phyloP scores from a whole-genome alignment of 2,888 invertebrate species.

The Uloborus plumipes region DNA sequence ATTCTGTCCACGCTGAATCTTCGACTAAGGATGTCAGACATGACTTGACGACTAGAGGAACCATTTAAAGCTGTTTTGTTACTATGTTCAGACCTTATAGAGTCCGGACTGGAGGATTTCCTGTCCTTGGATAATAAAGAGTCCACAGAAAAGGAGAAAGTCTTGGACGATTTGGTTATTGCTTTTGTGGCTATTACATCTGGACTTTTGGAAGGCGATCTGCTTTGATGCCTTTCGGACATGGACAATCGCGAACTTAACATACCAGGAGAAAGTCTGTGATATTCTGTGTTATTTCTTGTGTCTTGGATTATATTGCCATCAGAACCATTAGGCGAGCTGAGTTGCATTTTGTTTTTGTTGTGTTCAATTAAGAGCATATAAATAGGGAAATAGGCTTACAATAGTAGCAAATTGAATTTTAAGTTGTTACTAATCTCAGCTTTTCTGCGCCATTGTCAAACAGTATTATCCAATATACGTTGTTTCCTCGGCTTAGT shows the following conservation, averaged over 20 bases:
- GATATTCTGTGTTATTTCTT: background rate
- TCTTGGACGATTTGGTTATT: conserved; percentile 17
- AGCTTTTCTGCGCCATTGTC: too few relatives aligned
- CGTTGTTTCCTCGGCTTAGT: too few relatives aligned
- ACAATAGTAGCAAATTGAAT: too few relatives aligned
- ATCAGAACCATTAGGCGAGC: conserved; percentile 39
- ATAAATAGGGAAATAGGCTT: too few relatives aligned
- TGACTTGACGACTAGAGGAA: conserved; percentile 19
- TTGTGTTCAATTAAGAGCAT: background rate
- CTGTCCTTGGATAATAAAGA: conserved; percentile 32
- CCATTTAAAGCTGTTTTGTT: conserved; percentile 20
- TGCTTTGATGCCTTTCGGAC: conserved; percentile 17
- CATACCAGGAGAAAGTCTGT: conserved; percentile 12
- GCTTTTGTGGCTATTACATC: conserved; percentile 28
- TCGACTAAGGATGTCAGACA: conserved; percentile 12
- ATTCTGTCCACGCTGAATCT: conserved; percentile 51
- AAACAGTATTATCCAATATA: too few relatives aligned
- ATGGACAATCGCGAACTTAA: conserved; percentile 3
- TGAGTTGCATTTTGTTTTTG: conserved; percentile 27
- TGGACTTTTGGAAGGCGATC: conserved; percentile 54
- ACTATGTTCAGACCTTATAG: background rate
- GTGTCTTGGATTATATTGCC: conserved; percentile 6
- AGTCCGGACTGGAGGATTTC: conserved; percentile 27
- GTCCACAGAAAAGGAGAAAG: conserved; percentile 60
- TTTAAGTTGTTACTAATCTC: too few relatives aligned